Percentiles rank a stretch among this genome's conserved stretches.
phyloP scores from a whole-genome alignment of 2,888 invertebrate species.

The Tinea semifulvella region DNA sequence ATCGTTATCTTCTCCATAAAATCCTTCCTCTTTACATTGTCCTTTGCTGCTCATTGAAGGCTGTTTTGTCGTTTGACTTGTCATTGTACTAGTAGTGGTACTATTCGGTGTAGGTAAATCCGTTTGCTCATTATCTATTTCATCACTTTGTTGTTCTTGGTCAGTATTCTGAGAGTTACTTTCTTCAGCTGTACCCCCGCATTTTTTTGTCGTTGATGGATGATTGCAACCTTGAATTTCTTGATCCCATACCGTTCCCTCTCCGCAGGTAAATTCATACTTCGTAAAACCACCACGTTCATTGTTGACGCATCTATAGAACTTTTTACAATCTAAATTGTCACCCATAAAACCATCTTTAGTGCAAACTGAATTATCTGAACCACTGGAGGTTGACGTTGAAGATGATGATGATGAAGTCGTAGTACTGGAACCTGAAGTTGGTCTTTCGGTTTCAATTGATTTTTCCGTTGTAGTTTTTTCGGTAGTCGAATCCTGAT shows the following conservation, averaged over 20 bases:
- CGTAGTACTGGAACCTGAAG: slow-evolving; percentile 15
- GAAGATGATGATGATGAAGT: slow-evolving; percentile 16
- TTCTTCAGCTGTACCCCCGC: slow-evolving; percentile 18
- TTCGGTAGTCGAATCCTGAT: slow-evolving; percentile 1
- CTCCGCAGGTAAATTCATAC: slow-evolving; percentile 62
- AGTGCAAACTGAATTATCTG: slow-evolving; percentile 14
- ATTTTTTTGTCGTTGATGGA: slow-evolving; percentile 36
- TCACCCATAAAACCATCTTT: slow-evolving; percentile 48
- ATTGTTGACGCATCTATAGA: slow-evolving; percentile 62
- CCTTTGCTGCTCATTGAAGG: slow-evolving; percentile 16
- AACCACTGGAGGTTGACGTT: slow-evolving; percentile 14
- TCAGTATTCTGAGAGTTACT: slow-evolving; percentile 10
- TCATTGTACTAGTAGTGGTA: slow-evolving; percentile 16
- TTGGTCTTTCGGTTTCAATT: slow-evolving; percentile 10
- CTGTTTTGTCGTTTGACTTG: slow-evolving; percentile 23
- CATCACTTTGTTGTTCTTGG: slow-evolving; percentile 3
- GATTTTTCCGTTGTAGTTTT: slow-evolving; percentile 5
- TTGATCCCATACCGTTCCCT: slow-evolving; percentile 68
- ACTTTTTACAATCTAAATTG: slow-evolving; percentile 63
- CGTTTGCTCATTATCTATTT: slow-evolving; percentile 13
- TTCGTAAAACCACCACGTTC: slow-evolving; percentile 44
- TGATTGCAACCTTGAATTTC: slow-evolving; percentile 65
- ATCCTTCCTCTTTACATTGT: slow-evolving; percentile 71
- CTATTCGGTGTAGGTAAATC: slow-evolving; percentile 12
- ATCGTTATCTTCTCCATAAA: slow-evolving; percentile 71